These are phyloP conservation scores for Sarcophaga variegata DNA, from an alignment of 2,888 invertebrate genomes.

Conservation along the genomic window DNA sequence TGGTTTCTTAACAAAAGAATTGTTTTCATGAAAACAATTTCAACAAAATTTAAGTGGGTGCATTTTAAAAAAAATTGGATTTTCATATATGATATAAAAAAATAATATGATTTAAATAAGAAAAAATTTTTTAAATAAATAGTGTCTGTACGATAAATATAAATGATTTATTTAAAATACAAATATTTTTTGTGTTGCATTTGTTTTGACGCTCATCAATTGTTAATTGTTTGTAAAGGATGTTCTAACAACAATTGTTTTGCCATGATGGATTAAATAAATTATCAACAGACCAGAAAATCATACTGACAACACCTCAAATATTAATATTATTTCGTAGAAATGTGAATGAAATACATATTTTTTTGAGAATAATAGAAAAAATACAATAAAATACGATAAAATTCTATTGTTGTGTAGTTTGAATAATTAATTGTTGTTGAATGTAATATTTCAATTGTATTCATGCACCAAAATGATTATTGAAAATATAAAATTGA, in stretches of 20 bases:
- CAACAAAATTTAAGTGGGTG: constrained; percentile 35
- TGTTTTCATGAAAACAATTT: constrained; percentile 27
- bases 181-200: background rate
- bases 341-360: background rate
- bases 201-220: constrained; percentile 36
- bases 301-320: constrained; percentile 61
- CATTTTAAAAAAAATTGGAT: background rate
- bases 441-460: constrained; percentile 25
- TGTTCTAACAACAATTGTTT: constrained; percentile 28
- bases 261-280: constrained; percentile 38
- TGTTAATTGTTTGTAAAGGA: constrained; percentile 54
- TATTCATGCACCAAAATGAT: background rate
- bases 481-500: background rate
- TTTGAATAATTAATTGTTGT: constrained; percentile 30
- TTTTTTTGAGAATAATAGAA: constrained; percentile 23
- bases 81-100: background rate
- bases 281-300: constrained; percentile 62
- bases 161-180: background rate
- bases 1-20: constrained; percentile 32
- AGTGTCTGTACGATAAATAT: constrained; percentile 12
- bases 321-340: background rate
- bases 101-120: constrained; percentile 5
- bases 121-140: constrained; percentile 6
- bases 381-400: background rate
- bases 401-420: constrained; percentile 18